Conservation (phyloP, 2,888 invertebrate genomes). For the Ypsolopha scabrella region DNA sequence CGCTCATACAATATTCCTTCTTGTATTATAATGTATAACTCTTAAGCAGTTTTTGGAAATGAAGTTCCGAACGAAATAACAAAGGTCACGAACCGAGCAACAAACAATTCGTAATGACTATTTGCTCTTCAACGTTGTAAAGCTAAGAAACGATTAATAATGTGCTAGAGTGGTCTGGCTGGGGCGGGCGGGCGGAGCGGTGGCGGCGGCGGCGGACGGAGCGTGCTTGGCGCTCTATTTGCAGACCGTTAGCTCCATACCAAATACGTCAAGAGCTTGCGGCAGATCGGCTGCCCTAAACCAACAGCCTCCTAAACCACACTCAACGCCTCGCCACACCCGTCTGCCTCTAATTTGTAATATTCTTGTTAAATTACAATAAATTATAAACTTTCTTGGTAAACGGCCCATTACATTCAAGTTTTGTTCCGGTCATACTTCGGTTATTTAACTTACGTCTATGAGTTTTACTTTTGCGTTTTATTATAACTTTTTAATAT, state of each 20-base stretch:
- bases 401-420: slow-evolving; percentile 23
- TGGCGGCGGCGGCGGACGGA: background rate
- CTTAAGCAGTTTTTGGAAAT: too few relatives aligned
- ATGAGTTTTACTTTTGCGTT: too few relatives aligned
- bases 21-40: too few relatives aligned
- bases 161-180: background rate
- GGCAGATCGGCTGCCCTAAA: slow-evolving; percentile 34
- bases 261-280: slow-evolving; percentile 24
- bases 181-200: background rate
- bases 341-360: slow-evolving; percentile 14
- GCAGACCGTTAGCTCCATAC: slow-evolving; percentile 6
- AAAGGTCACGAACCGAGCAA: background rate
- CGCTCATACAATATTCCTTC: too few relatives aligned
- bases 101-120: background rate
- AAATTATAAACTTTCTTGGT: slow-evolving; percentile 18
- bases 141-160: slow-evolving; percentile 3
- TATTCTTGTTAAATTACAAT: slow-evolving; percentile 20
- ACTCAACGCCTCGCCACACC: slow-evolving; percentile 4
- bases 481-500: too few relatives aligned
- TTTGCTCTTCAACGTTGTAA: background rate
- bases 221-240: slow-evolving; percentile 17
- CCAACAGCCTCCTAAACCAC: slow-evolving; percentile 21
- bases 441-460: background rate
- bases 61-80: too few relatives aligned
- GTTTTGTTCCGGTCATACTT: background rate